Evolutionary conservation across 2,113 vertebrate genomes (phyloP).

Genomic region (Varanus salvator): DNA sequence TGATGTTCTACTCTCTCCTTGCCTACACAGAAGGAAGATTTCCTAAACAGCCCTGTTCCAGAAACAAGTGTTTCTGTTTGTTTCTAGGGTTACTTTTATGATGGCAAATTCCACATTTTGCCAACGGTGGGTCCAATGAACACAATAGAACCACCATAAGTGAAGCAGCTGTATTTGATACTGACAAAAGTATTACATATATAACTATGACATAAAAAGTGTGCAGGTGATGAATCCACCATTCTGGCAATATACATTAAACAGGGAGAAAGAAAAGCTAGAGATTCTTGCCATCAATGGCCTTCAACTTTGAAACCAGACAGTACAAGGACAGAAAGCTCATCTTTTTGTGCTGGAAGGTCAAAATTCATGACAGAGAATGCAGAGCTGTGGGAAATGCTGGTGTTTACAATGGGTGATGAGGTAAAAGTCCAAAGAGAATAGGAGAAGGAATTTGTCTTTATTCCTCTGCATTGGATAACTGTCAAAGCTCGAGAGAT

Average conservation of each 20-base stretch:
- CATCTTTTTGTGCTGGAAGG: slow-evolving; percentile 54
- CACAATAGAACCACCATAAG: too few relatives aligned
- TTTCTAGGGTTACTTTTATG: too few relatives aligned
- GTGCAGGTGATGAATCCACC: neutral
- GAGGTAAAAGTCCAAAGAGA: slow-evolving; percentile 21
- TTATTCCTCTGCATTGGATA: slow-evolving; percentile 39
- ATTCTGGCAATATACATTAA: neutral
- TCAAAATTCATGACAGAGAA: neutral
- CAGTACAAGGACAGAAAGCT: neutral
- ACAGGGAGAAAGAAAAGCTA: neutral
- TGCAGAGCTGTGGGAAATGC: slow-evolving; percentile 56
- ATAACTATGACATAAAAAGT: neutral
- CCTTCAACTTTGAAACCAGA: slow-evolving; percentile 13
- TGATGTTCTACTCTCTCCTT: too few relatives aligned
- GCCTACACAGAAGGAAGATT: too few relatives aligned
- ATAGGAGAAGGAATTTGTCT: slow-evolving; percentile 50
- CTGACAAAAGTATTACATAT: neutral
- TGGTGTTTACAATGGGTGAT: slow-evolving; percentile 25
- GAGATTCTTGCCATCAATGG: neutral
- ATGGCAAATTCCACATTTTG: too few relatives aligned
- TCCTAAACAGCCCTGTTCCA: too few relatives aligned
- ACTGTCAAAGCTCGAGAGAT: slow-evolving; percentile 27
- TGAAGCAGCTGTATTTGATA: too few relatives aligned
- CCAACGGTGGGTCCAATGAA: too few relatives aligned
- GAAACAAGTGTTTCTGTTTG: too few relatives aligned